Base-by-base conservation (phyloP, 1,140 invertebrate species). In the Euura saliciscinereae region DNA sequence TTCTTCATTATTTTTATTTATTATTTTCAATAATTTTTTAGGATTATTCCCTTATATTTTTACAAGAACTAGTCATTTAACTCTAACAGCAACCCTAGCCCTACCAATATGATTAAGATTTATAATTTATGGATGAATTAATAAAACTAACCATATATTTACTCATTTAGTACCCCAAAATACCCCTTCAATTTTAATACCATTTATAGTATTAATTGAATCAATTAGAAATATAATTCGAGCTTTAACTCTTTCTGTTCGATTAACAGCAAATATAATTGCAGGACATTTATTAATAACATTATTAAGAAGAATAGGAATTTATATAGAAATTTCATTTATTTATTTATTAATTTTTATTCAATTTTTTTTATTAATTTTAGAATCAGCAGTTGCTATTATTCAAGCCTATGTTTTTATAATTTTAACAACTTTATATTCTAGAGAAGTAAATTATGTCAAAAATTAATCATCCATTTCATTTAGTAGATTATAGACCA, bases 21-120 rank as follows among this genome's bases (percentile, higher is more conserved):
- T 90, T 81, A 76, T 89, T 83, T 86, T 90, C 85, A 91, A 89
- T 88, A 92, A 92, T 88, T 90, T 91, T 80, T 77, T 91, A 86
- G 89, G 91, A 11, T 82, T 92, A 87, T 90, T 92, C 66, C 89
- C 91, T 4, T 92, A 91, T 88, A 90, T 93, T 88, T 93, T 92
- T 87, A 91, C 90, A 8, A 83, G 81, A 75, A 88, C 90, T 74
- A 91, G 89, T 43, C 91, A 93, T 83, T 75, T 92, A 87, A 78
- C 76, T 45, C 77, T 91, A 81, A 89, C 88, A 45, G 75, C 92
- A 83, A 75, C 83, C 3, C 75, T 92, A 76, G 85, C 89, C 4
- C 78, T 93, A 78, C 84, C 88, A 3, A 74, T 92, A 80, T 92
- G 91, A 91, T 71, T 91, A 79, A 83, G 78, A 78, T 89, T 91